Evolutionary conservation across 2,888 invertebrate species (phyloP).

Genomic region (Dicranocentrus wangi): DNA sequence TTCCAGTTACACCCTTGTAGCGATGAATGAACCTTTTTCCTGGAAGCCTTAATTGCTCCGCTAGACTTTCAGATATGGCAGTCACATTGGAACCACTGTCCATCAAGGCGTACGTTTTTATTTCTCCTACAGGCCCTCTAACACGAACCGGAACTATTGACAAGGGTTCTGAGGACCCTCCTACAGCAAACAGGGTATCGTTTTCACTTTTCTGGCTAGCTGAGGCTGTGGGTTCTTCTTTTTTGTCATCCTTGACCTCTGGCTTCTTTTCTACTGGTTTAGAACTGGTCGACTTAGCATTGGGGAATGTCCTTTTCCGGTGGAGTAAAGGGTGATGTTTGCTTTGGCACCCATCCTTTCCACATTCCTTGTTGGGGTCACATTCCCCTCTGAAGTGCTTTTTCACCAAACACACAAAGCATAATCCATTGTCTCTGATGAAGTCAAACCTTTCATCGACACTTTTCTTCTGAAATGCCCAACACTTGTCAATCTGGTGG

Average conservation of each 20-base stretch:
- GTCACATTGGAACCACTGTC: slow-evolving; percentile 20
- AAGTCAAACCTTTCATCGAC: neutral
- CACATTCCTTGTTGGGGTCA: neutral
- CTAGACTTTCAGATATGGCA: neutral
- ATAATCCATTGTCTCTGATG: neutral
- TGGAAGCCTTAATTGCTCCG: neutral
- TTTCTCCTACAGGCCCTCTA: neutral
- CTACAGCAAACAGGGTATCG: neutral
- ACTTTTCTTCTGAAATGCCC: neutral
- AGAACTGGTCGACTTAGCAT: too few species aligned
- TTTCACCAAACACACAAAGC: neutral
- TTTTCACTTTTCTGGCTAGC: neutral
- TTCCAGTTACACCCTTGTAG: neutral
- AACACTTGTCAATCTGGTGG: neutral
- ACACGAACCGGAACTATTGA: neutral
- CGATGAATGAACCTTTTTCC: neutral
- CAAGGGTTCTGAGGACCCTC: neutral
- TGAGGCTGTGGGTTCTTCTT: neutral
- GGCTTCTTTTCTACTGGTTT: too few species aligned
- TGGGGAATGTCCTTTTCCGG: neutral
- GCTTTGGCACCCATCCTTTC: neutral
- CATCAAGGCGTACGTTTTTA: slow-evolving; percentile 9
- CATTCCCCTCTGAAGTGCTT: neutral
- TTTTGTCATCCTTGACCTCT: neutral
- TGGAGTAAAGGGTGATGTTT: slow-evolving; percentile 22